phyloP scores from a whole-genome alignment of 2,888 invertebrate species.

The Drosophila peninsularis region DNA sequence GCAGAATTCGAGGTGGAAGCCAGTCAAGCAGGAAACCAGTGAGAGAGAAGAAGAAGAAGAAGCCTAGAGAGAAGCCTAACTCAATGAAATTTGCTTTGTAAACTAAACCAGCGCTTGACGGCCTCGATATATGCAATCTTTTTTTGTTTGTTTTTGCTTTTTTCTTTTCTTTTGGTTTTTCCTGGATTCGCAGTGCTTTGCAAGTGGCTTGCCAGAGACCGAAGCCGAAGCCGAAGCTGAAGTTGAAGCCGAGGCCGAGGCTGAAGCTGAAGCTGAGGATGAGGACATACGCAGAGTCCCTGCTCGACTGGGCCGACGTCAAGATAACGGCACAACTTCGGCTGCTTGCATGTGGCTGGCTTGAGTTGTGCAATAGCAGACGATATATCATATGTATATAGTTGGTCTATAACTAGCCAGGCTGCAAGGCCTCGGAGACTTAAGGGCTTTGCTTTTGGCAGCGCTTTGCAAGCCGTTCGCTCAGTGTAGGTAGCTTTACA shows the following conservation, averaged over 20 bases:
- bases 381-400: constrained; percentile 20
- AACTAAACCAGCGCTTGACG: not conserved
- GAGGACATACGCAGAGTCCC: constrained; percentile 56
- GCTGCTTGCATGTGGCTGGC: constrained; percentile 74
- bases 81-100: not conserved
- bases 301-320: constrained; percentile 37
- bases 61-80: not conserved
- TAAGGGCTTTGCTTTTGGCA: constrained; percentile 23
- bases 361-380: constrained; percentile 39
- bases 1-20: not conserved
- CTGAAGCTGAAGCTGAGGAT: constrained; percentile 17
- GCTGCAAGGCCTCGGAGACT: constrained; percentile 15
- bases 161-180: constrained; percentile 10
- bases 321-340: constrained; percentile 56
- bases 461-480: constrained; percentile 51
- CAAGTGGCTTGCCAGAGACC: constrained; percentile 65
- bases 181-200: constrained; percentile 73
- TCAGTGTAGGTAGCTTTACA: constrained; percentile 51
- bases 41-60: not conserved
- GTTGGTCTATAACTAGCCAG: constrained; percentile 2
- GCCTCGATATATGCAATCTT: not conserved
- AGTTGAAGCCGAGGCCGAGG: constrained; percentile 54
- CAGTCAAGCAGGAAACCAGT: not conserved
- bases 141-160: constrained; percentile 6
- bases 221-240: constrained; percentile 20